A percentile compares a stretch with the other conserved stretches of the same genome.
Conservation (phyloP, 2,888 invertebrate species). For the Phengaris alcon region DNA sequence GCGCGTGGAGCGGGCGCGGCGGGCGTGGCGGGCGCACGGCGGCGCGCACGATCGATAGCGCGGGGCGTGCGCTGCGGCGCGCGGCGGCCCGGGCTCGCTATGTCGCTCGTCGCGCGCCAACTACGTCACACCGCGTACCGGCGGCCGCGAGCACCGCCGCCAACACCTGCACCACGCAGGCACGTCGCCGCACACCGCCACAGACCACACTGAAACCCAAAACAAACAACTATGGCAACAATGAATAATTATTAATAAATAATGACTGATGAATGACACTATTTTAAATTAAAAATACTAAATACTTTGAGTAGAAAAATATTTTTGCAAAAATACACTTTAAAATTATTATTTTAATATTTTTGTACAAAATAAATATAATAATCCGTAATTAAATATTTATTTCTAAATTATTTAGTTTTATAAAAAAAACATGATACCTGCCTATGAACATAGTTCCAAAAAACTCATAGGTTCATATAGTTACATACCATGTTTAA, state of each 20-base stretch:
- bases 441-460: no score
- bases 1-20: constrained; percentile 45
- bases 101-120: constrained; percentile 50
- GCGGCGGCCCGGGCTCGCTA: constrained; percentile 31
- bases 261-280: neutral
- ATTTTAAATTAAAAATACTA: no score
- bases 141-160: neutral
- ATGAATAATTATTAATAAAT: neutral
- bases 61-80: constrained; percentile 54
- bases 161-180: neutral
- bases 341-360: no score
- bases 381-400: no score
- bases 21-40: constrained; percentile 49
- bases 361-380: no score
- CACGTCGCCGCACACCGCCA: neutral
- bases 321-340: no score
- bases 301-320: no score
- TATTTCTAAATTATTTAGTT: no score
- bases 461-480: no score
- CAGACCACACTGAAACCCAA: neutral
- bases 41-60: constrained; percentile 54
- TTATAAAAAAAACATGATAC: no score
- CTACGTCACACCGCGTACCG: constrained; percentile 50
- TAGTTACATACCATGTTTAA: no score
- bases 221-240: neutral